Percentiles rank a stretch among this genome's conserved stretches.
Conservation (phyloP, 2,888 invertebrate genomes). For the Dichetophora obliterata region DNA sequence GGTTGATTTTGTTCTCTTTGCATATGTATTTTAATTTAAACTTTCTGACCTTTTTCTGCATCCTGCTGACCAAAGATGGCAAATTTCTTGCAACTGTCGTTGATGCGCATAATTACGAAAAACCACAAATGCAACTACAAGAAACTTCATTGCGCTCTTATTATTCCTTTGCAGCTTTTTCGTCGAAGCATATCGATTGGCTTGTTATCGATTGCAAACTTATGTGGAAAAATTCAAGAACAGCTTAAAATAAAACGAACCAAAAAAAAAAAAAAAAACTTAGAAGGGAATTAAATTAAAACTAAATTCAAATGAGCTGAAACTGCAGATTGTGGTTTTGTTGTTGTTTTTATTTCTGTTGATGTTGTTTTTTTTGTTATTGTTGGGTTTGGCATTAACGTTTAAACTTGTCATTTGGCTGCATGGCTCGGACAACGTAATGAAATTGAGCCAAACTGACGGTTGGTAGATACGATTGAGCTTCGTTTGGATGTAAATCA, state of each 20-base stretch:
- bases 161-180: slow-evolving; percentile 17
- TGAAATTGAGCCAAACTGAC: slow-evolving; percentile 33
- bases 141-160: neutral
- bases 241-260: neutral
- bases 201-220: slow-evolving; percentile 34
- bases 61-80: neutral
- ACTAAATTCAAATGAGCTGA: slow-evolving; percentile 37
- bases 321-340: neutral
- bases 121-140: slow-evolving; percentile 3
- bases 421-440: slow-evolving; percentile 13
- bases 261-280: neutral
- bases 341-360: neutral
- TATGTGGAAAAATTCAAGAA: slow-evolving; percentile 36
- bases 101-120: slow-evolving; percentile 19
- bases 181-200: slow-evolving; percentile 29
- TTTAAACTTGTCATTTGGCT: slow-evolving; percentile 22
- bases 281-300: slow-evolving; percentile 34
- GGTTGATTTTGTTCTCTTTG: too few relatives aligned
- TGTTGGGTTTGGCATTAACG: slow-evolving; percentile 21
- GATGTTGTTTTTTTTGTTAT: neutral
- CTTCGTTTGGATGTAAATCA: slow-evolving; percentile 37
- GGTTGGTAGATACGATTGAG: slow-evolving; percentile 26
- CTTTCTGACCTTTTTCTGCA: neutral
- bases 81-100: neutral
- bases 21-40: too few relatives aligned